Evolutionary conservation across 2,888 invertebrate species (phyloP).

Genomic region (Carterocephalus palaemon): DNA sequence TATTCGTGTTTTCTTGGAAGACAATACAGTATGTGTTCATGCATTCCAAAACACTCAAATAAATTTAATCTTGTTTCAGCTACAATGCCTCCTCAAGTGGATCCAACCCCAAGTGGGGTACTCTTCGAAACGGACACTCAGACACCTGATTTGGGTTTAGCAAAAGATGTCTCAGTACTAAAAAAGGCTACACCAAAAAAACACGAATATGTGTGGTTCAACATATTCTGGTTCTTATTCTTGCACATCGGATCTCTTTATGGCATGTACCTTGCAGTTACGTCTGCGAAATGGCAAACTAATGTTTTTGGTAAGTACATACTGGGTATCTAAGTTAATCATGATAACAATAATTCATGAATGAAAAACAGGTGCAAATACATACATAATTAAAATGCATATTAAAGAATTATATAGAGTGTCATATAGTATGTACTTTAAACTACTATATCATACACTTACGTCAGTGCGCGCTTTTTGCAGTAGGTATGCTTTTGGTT

Average conservation of each 20-base stretch:
- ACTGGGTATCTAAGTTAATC: too few relatives aligned
- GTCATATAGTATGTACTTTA: too few relatives aligned
- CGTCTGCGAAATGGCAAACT: slow-evolving; percentile 83
- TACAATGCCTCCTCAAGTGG: slow-evolving; percentile 79
- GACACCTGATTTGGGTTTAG: slow-evolving; percentile 79
- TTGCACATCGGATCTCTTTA: slow-evolving; percentile 83
- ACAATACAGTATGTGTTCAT: too few relatives aligned
- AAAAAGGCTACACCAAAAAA: slow-evolving; percentile 74
- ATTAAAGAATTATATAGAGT: too few relatives aligned
- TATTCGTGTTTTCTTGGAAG: too few relatives aligned
- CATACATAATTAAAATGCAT: too few relatives aligned
- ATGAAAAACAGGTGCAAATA: too few relatives aligned
- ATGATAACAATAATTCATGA: too few relatives aligned
- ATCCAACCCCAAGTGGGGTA: slow-evolving; percentile 76
- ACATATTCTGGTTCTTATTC: slow-evolving; percentile 82
- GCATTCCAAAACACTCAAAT: too few relatives aligned
- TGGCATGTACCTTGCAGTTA: slow-evolving; percentile 81
- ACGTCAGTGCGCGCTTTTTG: too few relatives aligned
- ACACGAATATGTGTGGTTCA: slow-evolving; percentile 84
- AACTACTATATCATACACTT: too few relatives aligned
- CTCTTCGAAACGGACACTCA: slow-evolving; percentile 83
- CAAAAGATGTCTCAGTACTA: slow-evolving; percentile 74
- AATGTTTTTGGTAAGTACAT: slow-evolving; percentile 80
- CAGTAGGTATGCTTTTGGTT: too few relatives aligned
- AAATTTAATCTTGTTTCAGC: slow-evolving; percentile 32